Percentiles rank a stretch among this genome's conserved stretches.
Evolutionary conservation across 1,140 invertebrate genomes (phyloP).

Genomic region (Trichonephila inaurata): DNA sequence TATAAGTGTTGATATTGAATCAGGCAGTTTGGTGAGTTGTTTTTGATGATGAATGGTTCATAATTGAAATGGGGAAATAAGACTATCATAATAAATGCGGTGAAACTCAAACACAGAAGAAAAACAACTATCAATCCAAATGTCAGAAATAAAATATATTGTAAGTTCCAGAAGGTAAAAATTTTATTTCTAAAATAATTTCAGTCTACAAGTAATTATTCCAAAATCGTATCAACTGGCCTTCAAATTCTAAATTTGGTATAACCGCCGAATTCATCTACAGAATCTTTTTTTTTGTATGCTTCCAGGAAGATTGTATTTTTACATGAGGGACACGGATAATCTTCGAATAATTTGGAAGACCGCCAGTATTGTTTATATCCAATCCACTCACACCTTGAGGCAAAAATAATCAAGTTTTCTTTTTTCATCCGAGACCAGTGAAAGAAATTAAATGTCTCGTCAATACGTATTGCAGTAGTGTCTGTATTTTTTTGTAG

Average conservation of each 20-base stretch:
- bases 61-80: too few species aligned
- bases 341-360: neutral
- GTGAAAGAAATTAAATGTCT: too few species aligned
- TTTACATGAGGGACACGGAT: neutral
- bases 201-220: too few species aligned
- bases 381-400: neutral
- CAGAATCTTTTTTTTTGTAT: neutral
- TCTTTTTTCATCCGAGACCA: neutral
- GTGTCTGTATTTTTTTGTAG: neutral
- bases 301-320: neutral
- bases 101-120: too few species aligned
- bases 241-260: conserved; percentile 30
- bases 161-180: too few species aligned
- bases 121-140: too few species aligned
- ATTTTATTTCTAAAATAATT: too few species aligned
- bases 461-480: neutral
- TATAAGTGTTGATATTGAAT: too few species aligned
- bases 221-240: neutral
- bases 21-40: too few species aligned
- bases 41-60: too few species aligned
- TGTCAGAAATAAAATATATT: too few species aligned
- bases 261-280: neutral
- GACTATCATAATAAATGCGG: too few species aligned
- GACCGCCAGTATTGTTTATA: neutral
- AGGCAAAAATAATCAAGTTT: neutral